phyloP scores from a whole-genome alignment of 1,140 invertebrate genomes.

The Drosophila elegans region DNA sequence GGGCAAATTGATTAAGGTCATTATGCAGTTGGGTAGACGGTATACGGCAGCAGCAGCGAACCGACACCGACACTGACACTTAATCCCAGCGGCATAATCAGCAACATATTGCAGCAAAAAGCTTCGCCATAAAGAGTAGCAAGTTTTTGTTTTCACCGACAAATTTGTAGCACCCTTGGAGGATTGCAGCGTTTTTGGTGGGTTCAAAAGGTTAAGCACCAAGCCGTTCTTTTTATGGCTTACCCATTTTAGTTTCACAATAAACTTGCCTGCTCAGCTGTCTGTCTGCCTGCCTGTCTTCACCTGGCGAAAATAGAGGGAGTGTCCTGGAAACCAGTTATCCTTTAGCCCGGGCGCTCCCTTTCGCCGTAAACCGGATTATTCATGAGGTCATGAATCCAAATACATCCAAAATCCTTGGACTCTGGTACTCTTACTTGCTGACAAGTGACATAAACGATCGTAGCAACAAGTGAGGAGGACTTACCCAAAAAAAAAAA shows the following conservation, averaged over 20 bases:
- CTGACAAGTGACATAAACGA: conserved; percentile 35
- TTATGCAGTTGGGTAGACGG: conserved; percentile 69
- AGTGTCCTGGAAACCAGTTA: conserved; percentile 57
- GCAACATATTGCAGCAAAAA: conserved; percentile 82
- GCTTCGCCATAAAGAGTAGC: conserved; percentile 60
- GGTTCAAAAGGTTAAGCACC: conserved; percentile 61
- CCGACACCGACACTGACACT: conserved; percentile 59
- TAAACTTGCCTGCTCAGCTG: conserved; percentile 67
- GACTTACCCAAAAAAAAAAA: neutral
- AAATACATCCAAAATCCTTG: neutral
- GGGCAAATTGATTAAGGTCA: conserved; percentile 80
- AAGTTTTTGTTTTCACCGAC: conserved; percentile 63
- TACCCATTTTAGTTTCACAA: conserved; percentile 79
- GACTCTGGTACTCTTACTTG: neutral
- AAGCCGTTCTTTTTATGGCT: conserved; percentile 66
- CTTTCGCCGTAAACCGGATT: conserved; percentile 37
- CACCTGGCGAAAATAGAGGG: conserved; percentile 53
- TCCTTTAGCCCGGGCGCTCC: conserved; percentile 28
- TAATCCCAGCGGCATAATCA: conserved; percentile 83
- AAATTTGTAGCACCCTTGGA: conserved; percentile 62
- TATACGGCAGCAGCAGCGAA: neutral
- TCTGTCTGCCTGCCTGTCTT: conserved; percentile 53
- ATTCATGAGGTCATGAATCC: conserved; percentile 49
- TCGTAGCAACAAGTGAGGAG: conserved; percentile 66
- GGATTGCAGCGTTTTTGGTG: neutral